These are phyloP conservation scores for Columba guinea DNA, from an alignment of 2,797 vertebrate genomes.

Conservation along the genomic window DNA sequence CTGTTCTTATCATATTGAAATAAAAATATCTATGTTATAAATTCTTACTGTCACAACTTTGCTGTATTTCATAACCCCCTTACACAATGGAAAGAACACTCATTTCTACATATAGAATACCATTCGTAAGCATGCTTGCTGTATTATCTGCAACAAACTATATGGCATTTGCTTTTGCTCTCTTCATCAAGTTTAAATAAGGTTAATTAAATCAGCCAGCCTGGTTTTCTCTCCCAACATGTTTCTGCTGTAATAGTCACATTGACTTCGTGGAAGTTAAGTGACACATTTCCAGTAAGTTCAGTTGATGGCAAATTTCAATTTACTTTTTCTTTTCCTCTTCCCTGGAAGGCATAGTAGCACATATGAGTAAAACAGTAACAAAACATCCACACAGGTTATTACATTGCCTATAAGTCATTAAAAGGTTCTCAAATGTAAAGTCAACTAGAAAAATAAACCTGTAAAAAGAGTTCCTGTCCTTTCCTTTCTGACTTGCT, in stretches of 20 bases:
- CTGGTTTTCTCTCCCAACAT: background rate
- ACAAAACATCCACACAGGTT: background rate
- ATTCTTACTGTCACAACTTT: background rate
- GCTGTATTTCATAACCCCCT: background rate
- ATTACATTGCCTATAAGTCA: background rate
- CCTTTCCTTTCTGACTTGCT: background rate
- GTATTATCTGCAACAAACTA: background rate
- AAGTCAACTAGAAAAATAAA: background rate
- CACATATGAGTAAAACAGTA: background rate
- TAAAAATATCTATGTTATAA: background rate
- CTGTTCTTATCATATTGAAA: background rate
- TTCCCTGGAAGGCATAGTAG: background rate
- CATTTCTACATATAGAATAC: background rate
- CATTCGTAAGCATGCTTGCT: background rate
- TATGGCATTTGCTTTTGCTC: background rate
- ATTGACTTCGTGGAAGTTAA: background rate
- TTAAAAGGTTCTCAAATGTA: background rate
- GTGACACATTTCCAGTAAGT: background rate
- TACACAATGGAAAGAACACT: background rate
- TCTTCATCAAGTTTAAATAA: background rate
- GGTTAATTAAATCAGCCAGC: background rate
- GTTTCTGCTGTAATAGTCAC: background rate
- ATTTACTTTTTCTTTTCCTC: background rate
- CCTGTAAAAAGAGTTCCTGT: background rate
- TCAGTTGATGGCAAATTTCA: background rate